Evolutionary conservation across 1,140 invertebrate genomes (phyloP).

Genomic region (Drusus annulatus): DNA sequence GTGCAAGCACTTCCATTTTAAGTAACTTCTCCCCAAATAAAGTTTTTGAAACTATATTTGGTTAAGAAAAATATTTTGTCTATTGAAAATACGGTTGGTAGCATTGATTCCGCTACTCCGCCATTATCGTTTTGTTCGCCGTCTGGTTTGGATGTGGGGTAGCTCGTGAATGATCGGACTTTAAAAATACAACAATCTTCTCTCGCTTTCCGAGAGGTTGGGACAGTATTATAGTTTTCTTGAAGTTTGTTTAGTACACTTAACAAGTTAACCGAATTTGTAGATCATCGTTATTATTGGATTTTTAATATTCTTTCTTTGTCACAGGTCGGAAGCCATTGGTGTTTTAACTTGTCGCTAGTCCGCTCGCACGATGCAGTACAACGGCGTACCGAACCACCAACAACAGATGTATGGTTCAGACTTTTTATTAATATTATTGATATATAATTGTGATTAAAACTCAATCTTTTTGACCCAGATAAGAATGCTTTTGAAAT

Average conservation of each 20-base stretch:
- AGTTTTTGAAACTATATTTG: too few species aligned
- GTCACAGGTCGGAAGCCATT: conserved; percentile 68
- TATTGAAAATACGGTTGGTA: conserved; percentile 22
- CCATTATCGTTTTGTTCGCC: conserved; percentile 75
- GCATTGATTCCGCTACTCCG: conserved; percentile 61
- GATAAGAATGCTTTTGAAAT: conserved; percentile 47
- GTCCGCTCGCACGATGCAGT: conserved; percentile 67
- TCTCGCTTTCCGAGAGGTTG: conserved; percentile 70
- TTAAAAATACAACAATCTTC: conserved; percentile 64
- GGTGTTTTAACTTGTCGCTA: conserved; percentile 62
- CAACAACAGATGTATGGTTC: conserved; percentile 69
- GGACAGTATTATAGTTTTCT: conserved; percentile 46
- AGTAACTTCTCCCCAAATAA: too few species aligned
- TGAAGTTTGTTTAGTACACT: conserved; percentile 32
- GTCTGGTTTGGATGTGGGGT: conserved; percentile 70
- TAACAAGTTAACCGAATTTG: conserved; percentile 27
- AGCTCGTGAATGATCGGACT: conserved; percentile 66
- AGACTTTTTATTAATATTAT: not conserved
- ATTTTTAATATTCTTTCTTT: conserved; percentile 53
- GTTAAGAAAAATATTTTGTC: too few species aligned
- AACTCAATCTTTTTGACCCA: conserved; percentile 37
- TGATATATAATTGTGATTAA: too few species aligned
- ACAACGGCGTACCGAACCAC: conserved; percentile 69
- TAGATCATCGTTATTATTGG: not conserved
- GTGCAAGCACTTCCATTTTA: too few species aligned